Conservation (phyloP, 2,113 vertebrate species). For the Sinocyclocheilus anshuiensis region DNA sequence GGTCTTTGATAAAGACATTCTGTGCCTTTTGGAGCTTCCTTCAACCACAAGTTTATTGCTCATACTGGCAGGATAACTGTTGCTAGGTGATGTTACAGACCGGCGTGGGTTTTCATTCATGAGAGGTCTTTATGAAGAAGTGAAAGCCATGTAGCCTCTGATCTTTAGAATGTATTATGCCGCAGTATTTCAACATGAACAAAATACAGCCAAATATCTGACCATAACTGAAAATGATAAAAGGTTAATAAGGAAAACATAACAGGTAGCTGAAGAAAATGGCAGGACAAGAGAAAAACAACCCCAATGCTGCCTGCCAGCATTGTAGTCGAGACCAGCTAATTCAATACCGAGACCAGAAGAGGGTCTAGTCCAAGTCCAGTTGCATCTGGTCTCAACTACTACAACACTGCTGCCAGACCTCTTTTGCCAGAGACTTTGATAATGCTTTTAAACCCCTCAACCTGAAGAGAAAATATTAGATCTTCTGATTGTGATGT, state of each 20-base stretch:
- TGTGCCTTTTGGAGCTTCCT: conserved; percentile 42
- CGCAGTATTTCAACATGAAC: background rate
- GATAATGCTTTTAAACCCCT: background rate
- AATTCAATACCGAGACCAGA: no score
- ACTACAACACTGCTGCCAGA: background rate
- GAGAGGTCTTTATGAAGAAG: conserved; percentile 28
- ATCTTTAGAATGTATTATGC: conserved; percentile 18
- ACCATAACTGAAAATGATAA: background rate
- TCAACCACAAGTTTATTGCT: conserved; percentile 40
- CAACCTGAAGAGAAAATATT: no score
- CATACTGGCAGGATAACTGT: conserved; percentile 42
- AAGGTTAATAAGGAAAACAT: conserved; percentile 14
- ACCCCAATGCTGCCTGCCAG: no score
- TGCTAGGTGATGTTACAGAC: conserved; percentile 55
- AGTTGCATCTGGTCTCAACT: background rate
- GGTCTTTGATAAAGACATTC: conserved; percentile 27
- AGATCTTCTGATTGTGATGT: background rate
- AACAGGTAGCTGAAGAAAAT: background rate
- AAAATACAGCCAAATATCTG: conserved; percentile 21
- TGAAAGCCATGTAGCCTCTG: conserved; percentile 23
- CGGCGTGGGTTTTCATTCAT: conserved; percentile 23
- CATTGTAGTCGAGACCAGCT: no score
- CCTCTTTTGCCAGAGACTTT: background rate
- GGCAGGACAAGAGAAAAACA: background rate
- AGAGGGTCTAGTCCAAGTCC: background rate